phyloP scores from a whole-genome alignment of 2,888 invertebrate species.

The Cacoxenus indagator region DNA sequence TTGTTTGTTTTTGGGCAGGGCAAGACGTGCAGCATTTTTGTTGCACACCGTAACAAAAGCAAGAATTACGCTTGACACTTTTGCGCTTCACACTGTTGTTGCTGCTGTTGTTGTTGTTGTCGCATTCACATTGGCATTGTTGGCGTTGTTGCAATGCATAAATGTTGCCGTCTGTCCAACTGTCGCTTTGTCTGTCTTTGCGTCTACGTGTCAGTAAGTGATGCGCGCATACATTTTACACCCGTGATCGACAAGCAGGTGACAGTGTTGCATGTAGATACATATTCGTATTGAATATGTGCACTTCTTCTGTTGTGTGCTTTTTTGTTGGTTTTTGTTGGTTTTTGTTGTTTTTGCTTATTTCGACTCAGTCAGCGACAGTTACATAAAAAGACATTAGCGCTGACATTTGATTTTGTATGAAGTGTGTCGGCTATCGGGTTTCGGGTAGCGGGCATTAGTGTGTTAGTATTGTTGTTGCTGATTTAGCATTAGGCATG shows the following conservation, averaged over 20 bases:
- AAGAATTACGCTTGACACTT: slow-evolving; percentile 9
- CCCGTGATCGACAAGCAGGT: slow-evolving; percentile 20
- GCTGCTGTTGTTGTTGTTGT: slow-evolving; percentile 1
- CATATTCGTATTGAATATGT: not conserved
- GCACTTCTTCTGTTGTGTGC: slow-evolving; percentile 1
- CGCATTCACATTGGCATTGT: not conserved
- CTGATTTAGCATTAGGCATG: not conserved
- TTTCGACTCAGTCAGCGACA: not conserved
- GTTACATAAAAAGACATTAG: not conserved
- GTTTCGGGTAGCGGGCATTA: not conserved
- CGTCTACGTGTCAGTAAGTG: not conserved
- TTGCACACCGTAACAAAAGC: slow-evolving; percentile 1
- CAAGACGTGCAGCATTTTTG: not conserved
- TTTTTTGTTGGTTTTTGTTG: not conserved
- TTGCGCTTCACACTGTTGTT: not conserved
- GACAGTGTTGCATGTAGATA: slow-evolving; percentile 5
- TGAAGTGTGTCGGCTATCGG: not conserved
- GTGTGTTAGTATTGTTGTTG: not conserved
- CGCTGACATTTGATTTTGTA: not conserved
- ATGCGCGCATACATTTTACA: slow-evolving; percentile 16
- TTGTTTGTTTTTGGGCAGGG: not conserved
- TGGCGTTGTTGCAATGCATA: slow-evolving; percentile 6
- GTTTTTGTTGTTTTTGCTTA: not conserved
- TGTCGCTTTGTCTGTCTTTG: not conserved
- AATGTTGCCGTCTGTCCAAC: not conserved